phyloP scores from a whole-genome alignment of 2,113 vertebrate genomes.

The Neofelis nebulosa region DNA sequence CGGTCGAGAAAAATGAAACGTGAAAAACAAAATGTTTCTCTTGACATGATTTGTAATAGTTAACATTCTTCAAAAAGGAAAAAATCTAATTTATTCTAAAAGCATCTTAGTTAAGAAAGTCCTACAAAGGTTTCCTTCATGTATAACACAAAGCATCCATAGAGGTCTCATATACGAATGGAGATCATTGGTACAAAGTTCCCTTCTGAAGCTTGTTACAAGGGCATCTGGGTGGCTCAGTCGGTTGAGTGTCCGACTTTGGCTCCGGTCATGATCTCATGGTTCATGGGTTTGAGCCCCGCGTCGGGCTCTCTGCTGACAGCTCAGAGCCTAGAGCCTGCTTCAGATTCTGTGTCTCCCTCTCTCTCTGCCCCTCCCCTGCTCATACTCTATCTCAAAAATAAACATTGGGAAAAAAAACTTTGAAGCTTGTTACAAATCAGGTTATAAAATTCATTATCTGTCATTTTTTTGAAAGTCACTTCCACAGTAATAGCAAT shows the following conservation, averaged over 20 bases:
- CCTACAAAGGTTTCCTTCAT: not conserved
- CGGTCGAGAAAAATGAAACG: not conserved
- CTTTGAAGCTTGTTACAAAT: not conserved
- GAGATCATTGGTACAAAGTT: not conserved
- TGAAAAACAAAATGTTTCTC: not conserved
- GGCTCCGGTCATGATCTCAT: not conserved
- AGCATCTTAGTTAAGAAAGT: not conserved
- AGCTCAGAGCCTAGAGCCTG: not conserved
- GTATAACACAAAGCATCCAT: fast-evolving
- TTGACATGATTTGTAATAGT: not conserved
- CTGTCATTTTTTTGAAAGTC: not conserved
- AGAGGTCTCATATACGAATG: not conserved
- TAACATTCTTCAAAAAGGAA: slow-evolving; percentile 4
- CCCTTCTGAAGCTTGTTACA: not conserved
- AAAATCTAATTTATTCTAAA: not conserved
- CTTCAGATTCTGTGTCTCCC: not conserved
- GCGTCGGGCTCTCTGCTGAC: fast-evolving
- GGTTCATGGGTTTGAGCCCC: not conserved
- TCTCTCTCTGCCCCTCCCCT: not conserved
- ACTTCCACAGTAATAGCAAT: not conserved
- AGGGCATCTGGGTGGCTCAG: not conserved
- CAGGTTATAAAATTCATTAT: not conserved
- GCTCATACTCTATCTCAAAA: no score
- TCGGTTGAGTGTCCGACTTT: not conserved
- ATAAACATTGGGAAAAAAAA: no score